Evolutionary conservation across 2,888 invertebrate genomes (phyloP).

Genomic region (Drosophila koepferae): DNA sequence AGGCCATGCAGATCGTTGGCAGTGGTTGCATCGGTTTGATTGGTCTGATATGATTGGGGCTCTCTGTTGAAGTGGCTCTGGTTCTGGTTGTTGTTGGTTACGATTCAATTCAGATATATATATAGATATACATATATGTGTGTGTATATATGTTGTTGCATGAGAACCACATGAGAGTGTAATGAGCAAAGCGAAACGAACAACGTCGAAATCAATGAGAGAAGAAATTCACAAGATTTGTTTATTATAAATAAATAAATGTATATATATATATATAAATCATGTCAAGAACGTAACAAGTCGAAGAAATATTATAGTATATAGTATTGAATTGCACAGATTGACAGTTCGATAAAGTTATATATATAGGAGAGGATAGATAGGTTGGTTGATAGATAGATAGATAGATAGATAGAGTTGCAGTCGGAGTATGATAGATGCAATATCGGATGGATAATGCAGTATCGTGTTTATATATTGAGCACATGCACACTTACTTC

Average conservation of each 20-base stretch:
- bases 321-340: conserved; percentile 30
- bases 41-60: conserved; percentile 81
- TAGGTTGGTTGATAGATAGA: conserved; percentile 39
- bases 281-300: conserved; percentile 63
- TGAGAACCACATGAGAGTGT: conserved; percentile 58
- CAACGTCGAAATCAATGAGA: conserved; percentile 82
- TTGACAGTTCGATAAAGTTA: conserved; percentile 41
- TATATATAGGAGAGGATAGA: conserved; percentile 35
- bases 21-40: conserved; percentile 78
- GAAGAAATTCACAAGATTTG: conserved; percentile 81
- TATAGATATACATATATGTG: conserved; percentile 11
- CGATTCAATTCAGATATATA: conserved; percentile 27
- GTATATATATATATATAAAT: conserved; percentile 45
- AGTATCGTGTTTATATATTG: conserved; percentile 63
- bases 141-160: conserved; percentile 26
- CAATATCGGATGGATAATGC: conserved; percentile 47
- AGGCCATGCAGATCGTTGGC: conserved; percentile 84
- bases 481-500: conserved; percentile 85
- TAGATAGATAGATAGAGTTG: conserved; percentile 23
- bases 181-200: conserved; percentile 77
- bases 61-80: conserved; percentile 77
- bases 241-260: conserved; percentile 69
- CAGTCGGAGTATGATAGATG: conserved; percentile 38
- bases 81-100: conserved; percentile 22
- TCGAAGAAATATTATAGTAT: conserved; percentile 39